Base-by-base conservation (phyloP, 2,797 vertebrate species). In the Acrocephalus scirpaceus region DNA sequence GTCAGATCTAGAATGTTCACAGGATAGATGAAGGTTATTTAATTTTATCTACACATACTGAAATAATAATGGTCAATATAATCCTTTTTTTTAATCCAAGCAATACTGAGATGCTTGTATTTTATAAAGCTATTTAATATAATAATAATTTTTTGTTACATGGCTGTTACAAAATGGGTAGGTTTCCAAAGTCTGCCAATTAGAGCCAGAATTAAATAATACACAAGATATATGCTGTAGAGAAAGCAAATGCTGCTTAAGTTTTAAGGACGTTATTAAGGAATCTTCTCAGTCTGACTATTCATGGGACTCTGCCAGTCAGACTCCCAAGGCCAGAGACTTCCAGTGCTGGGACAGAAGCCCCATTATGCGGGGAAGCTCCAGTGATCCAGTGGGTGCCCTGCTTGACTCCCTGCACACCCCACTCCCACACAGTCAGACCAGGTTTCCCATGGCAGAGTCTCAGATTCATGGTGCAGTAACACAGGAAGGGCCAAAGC, bases 1-100 rank as follows among this genome's bases (percentile, higher is more conserved):
- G 88, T 95, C 89, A 94, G n/a, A 80, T 75, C 22, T 64, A 34
- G 36, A 77, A 36, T 58, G n/a, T 44, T 93, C 44, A 71, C 16
- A 45, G 64, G 38, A 66, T 66, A 53, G 66, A 90, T 89, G 83
- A 86, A 83, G 69, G 75, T 91, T 91, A 83, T 86, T 77, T 93
- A 79, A 79, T 87, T 93, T 85, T 77, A 69, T 47, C 50, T 80
- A 40, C 50, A 67, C 36, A 9, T 65, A 67, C 54, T 88, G 54
- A 85, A 93, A 83, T 65, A 74, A 40, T 64, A 93, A 88, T 44
- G 26, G 32, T 64, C 56, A 85, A 29, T 89, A 38, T 29, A 73
- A 71, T n/a, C 2, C 3, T 75, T 88, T 73, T 73, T 18, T 92
- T 69, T 78, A 86, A 66, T 66, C 11, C 25, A 61, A 56, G 22